Percentiles rank a stretch among this genome's conserved stretches.
Conservation (phyloP, 1,140 invertebrate species). For the Drosophila truncata region DNA sequence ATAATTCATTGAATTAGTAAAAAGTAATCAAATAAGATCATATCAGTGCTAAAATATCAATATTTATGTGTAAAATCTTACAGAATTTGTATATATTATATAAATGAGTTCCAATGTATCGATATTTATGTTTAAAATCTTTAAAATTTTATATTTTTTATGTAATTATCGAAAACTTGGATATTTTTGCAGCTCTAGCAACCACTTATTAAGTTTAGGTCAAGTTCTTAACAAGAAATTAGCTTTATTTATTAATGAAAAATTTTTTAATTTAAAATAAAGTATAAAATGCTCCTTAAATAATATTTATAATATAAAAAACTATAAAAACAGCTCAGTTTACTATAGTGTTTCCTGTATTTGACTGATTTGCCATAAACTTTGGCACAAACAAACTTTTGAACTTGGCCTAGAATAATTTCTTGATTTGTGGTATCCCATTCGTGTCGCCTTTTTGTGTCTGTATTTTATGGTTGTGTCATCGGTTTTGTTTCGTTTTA, state of each 20-base stretch:
- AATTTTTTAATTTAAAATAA: not conserved
- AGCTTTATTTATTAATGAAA: not conserved
- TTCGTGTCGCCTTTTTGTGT: conserved; percentile 53
- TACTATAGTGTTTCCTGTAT: conserved; percentile 8
- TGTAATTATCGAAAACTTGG: not conserved
- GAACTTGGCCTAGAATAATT: conserved; percentile 45
- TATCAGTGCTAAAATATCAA: no score
- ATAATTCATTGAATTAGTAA: no score
- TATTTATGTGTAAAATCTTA: not conserved
- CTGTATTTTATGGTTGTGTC: conserved; percentile 50
- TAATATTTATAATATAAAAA: not conserved
- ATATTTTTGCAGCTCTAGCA: conserved; percentile 4
- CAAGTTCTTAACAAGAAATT: conserved; percentile 43
- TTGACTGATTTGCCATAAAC: conserved; percentile 20
- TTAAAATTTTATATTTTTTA: not conserved
- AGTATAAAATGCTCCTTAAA: not conserved
- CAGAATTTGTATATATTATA: no score
- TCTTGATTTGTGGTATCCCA: conserved; percentile 49
- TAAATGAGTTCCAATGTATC: not conserved
- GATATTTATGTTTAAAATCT: no score
- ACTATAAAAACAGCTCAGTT: no score
- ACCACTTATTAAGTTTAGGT: conserved; percentile 6
- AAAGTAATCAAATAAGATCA: no score
- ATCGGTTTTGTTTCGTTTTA: conserved; percentile 33
- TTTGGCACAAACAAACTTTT: conserved; percentile 9